Evolutionary conservation across 1,140 invertebrate genomes (phyloP), one percentile per base, ranked within the genome.

Genomic region (Brachionus sp.): DNA sequence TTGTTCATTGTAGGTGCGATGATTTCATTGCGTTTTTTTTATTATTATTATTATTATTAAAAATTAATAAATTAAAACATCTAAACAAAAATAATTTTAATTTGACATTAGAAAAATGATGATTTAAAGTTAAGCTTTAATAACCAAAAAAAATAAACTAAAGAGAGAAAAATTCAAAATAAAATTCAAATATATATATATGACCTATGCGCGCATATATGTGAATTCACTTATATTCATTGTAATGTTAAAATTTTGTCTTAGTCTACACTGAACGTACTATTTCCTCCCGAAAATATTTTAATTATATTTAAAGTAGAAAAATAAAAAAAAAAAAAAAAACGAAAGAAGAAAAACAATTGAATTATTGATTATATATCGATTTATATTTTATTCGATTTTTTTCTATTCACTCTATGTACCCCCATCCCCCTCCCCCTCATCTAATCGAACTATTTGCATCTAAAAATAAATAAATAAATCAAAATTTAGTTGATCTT

Each of bases 281-380:
- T 16, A 42, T 39, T 70, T 70, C 66, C 66, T 70, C 35, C 0
- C 66, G 12, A 70, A 70, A 70, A 70, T 70, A 70, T 70, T 70
- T 70, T 70, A 70, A 70, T 70, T 70, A 70, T 70, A 19, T 70
- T 39, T 70, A 57, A 57, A 57, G 23, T n/a, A 57, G 6, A 57
- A 7, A 57, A n/a, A 33, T 33, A 33, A 35, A 66, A n/a, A 66
- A 33, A 66, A 33, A 2, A 19, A 64, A 16, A 23, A 53, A 23
- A 6, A 23, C 1, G 5, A 13, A 19, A 57, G 19, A 57, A 37
- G 4, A 57, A 10, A 64, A 37, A 70, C 66, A 70, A 70, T 70
- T 16, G 35, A 70, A 37, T 37, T 37, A 70, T 70, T 39, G 66
- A 70, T 70, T 37, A 16, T 39, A 37, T n/a, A 37, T 70, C 37